Evolutionary conservation across 2,797 vertebrate genomes (phyloP), one percentile per base, ranked within the genome.

Genomic region (Bradypodion ventrale): DNA sequence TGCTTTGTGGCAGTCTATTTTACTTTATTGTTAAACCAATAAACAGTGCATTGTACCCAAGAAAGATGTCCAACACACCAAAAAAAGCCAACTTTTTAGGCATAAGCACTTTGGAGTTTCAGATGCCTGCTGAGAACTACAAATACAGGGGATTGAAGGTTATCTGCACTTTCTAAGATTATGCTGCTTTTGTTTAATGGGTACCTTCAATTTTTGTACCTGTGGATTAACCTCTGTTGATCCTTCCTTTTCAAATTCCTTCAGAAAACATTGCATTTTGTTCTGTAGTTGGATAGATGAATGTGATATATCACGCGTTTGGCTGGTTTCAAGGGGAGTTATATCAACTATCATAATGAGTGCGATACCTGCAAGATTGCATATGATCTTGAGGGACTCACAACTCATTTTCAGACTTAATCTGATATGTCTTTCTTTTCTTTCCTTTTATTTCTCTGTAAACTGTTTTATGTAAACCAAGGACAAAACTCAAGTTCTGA

Each of bases 401-500:
- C 87, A 90, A 84, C 79, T 72, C 72, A 75, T 93, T 94, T 91
- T 90, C 84, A 72, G 87, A 88, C 62, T 65, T 93, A 92, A 84
- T 80, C 56, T 90, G 85, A 42, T 75, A 29, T 76, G 19, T 87
- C 37, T 89, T 89, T 90, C 80, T 40, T 82, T 90, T 23, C 27
- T 2, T 27, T 4, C 8, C 42, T 5, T 32, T 62, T 88, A 88
- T 84, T 89, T 35, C 73, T 75, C 78, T 90, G 87, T 87, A 93
- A 91, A 87, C 73, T 15, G 7, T 93, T 93, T 91, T 90, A 88
- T 89, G 85, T 63, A 84, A 83, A 88, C 27, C 75, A 93, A 95
- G 90, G 92, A 94, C 90, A 94, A 94, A 93, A 94, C 92, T 89
- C 89, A 93, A 94, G 90, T 92, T 93, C 88, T 93, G 89, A 93